These are phyloP conservation scores for Cryptomyrus ogoouensis DNA, from an alignment of 2,113 vertebrate genomes.

Conservation along the genomic window DNA sequence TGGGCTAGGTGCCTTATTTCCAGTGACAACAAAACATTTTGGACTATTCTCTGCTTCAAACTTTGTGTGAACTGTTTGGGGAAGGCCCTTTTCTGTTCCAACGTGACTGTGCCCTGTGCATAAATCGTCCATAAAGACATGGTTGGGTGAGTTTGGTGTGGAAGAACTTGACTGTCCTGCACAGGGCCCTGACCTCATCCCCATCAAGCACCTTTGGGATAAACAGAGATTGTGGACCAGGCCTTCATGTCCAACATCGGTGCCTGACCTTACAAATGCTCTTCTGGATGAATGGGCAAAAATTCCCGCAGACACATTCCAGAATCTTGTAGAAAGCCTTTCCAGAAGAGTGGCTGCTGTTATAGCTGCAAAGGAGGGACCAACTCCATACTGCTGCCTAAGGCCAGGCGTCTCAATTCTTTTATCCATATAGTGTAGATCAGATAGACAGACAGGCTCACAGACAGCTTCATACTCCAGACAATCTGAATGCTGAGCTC, in stretches of 20 bases:
- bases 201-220: neutral
- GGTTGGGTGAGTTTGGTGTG: neutral
- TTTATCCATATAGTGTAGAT: neutral
- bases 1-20: too few species aligned
- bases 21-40: neutral
- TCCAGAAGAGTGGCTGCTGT: neutral
- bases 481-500: neutral
- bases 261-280: neutral
- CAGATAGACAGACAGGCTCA: neutral
- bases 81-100: neutral
- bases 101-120: neutral
- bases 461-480: neutral
- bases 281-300: neutral
- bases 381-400: neutral
- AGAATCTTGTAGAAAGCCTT: neutral
- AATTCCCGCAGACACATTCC: neutral
- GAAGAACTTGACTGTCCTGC: neutral
- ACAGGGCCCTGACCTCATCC: neutral
- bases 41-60: neutral
- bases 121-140: neutral
- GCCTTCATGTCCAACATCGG: neutral
- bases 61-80: neutral
- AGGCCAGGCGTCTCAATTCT: neutral
- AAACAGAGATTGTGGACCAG: neutral
- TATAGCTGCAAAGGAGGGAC: neutral